Evolutionary conservation across 2,797 vertebrate genomes (phyloP).

Genomic region (Adrianichthys oophorus): DNA sequence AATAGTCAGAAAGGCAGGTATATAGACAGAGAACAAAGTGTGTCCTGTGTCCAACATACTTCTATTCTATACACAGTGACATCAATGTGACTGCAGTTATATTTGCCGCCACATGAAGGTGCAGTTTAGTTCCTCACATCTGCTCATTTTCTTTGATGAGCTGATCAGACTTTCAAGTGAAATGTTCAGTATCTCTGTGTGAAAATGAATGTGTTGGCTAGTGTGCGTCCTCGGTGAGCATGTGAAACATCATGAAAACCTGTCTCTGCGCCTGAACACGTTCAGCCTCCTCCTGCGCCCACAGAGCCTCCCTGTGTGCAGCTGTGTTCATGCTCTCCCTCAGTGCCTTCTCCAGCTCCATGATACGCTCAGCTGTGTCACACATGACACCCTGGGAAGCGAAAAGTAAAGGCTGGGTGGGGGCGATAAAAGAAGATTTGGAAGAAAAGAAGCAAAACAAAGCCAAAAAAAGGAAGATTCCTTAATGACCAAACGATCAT

Average conservation of each 20-base stretch:
- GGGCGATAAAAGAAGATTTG: conserved; percentile 18
- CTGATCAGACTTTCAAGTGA: neutral
- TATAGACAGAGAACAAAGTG: conserved; percentile 33
- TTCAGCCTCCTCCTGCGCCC: conserved; percentile 74
- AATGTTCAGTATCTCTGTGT: neutral
- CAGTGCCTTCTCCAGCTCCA: conserved; percentile 75
- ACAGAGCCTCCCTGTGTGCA: conserved; percentile 75
- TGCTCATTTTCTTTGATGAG: neutral
- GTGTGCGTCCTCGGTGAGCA: neutral
- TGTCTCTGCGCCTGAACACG: conserved; percentile 72
- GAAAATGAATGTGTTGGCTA: neutral
- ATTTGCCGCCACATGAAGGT: conserved; percentile 49
- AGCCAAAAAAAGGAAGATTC: conserved; percentile 35
- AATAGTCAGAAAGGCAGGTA: conserved; percentile 15
- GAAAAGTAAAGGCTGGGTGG: conserved; percentile 54
- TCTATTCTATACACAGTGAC: too few relatives aligned
- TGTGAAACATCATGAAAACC: conserved; percentile 51
- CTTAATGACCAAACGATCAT: conserved; percentile 23
- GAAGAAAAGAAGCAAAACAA: conserved; percentile 45
- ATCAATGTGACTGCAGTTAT: neutral
- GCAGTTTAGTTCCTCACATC: conserved; percentile 33
- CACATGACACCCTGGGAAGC: conserved; percentile 73
- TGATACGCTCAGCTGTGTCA: conserved; percentile 71
- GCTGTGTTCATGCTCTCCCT: conserved; percentile 78
- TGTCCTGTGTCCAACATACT: too few relatives aligned